Evolutionary conservation across 2,888 invertebrate genomes (phyloP).

Genomic region (Augochlorella aurata): DNA sequence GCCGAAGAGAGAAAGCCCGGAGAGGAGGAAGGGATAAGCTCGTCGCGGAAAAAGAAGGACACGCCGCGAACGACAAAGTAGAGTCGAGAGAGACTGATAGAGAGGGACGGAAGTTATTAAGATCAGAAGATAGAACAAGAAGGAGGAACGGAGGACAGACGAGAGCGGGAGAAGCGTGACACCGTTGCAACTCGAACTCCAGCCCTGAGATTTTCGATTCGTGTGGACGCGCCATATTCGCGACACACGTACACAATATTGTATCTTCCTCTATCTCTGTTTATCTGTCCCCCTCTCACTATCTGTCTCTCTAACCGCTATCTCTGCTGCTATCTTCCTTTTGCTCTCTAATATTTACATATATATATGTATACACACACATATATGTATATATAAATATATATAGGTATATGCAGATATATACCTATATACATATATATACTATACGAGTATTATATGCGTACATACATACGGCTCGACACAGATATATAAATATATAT

Average conservation of each 20-base stretch:
- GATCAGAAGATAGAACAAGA: not conserved
- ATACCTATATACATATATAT: conserved; percentile 31
- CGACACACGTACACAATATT: conserved; percentile 51
- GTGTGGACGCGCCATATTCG: conserved; percentile 51
- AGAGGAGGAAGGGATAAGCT: not conserved
- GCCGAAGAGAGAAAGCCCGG: not conserved
- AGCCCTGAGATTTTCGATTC: conserved; percentile 47
- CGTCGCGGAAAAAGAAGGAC: conserved; percentile 6
- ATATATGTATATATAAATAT: conserved; percentile 27
- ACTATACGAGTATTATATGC: not conserved
- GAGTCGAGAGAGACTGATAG: not conserved
- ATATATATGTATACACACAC: not conserved
- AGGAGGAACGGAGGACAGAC: conserved; percentile 27
- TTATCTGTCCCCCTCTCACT: conserved; percentile 26
- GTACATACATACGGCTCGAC: conserved; percentile 21
- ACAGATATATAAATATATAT: conserved; percentile 3
- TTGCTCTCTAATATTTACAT: conserved; percentile 44
- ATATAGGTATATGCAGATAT: conserved; percentile 15
- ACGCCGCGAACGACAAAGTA: conserved; percentile 9
- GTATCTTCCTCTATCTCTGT: conserved; percentile 45
- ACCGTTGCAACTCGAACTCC: conserved; percentile 39
- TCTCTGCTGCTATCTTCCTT: conserved; percentile 19
- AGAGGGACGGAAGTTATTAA: not conserved
- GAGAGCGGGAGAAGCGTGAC: conserved; percentile 42
- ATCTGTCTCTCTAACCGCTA: conserved; percentile 15